These are phyloP conservation scores for Enteromius trimaculatus DNA, from an alignment of 2,797 vertebrate genomes.

Conservation along the genomic window DNA sequence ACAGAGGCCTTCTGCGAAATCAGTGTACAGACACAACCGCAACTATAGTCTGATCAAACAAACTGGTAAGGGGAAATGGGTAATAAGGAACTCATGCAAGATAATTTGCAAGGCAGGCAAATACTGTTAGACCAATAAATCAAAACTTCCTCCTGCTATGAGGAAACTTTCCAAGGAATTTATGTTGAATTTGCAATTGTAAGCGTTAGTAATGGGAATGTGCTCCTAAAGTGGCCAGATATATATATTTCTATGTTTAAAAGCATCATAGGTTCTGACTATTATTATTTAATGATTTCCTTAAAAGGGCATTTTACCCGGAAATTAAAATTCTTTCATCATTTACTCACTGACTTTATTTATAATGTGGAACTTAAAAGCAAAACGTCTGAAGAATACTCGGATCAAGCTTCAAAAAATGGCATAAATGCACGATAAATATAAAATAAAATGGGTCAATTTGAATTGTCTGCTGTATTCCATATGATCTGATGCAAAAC, in stretches of 20 bases:
- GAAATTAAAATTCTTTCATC: neutral
- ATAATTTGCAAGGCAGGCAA: conserved; percentile 33
- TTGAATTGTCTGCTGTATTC: neutral
- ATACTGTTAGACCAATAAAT: conserved; percentile 47
- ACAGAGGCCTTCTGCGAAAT: neutral
- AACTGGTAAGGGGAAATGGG: conserved; percentile 20
- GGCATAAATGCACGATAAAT: neutral
- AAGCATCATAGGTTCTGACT: neutral
- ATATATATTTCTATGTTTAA: neutral
- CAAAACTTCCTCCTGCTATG: conserved; percentile 24
- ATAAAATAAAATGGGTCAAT: neutral
- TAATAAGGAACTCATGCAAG: conserved; percentile 18
- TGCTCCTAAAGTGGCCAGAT: neutral
- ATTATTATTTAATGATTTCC: neutral
- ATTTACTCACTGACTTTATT: neutral
- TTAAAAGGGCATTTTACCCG: neutral
- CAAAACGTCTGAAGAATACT: neutral
- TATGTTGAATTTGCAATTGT: conserved; percentile 17
- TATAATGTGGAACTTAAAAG: neutral
- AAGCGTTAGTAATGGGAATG: neutral
- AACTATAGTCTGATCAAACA: conserved; percentile 19
- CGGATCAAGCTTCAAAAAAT: neutral
- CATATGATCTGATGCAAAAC: neutral
- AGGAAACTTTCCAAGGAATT: neutral
- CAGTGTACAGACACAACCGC: conserved; percentile 27